Percentiles rank a stretch among this genome's conserved stretches.
Evolutionary conservation across 2,113 vertebrate genomes (phyloP).

Genomic region (Colinus virginianus): DNA sequence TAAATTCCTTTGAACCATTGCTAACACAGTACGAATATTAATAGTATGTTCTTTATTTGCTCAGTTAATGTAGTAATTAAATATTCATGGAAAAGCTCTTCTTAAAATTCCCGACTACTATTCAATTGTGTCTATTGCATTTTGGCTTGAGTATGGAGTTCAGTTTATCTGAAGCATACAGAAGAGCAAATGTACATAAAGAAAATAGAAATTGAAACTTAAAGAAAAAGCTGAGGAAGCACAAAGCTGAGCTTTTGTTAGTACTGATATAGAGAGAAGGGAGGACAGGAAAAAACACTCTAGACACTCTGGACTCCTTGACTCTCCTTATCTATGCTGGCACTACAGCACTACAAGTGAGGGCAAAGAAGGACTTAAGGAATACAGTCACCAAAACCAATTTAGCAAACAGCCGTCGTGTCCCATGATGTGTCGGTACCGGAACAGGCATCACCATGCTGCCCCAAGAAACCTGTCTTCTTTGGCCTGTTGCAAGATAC

Average conservation of each 20-base stretch:
- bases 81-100: conserved; percentile 43
- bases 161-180: background rate
- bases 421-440: background rate
- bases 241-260: conserved; percentile 29
- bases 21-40: conserved; percentile 45
- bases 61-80: conserved; percentile 54
- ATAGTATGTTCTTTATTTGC: conserved; percentile 45
- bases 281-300: background rate
- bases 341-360: background rate
- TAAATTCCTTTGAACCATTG: conserved; percentile 23
- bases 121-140: conserved; percentile 19
- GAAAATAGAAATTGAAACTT: conserved; percentile 38
- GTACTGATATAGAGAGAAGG: background rate
- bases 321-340: background rate
- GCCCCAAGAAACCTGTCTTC: background rate
- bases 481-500: background rate
- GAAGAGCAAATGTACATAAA: background rate
- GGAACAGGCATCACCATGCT: background rate
- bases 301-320: background rate
- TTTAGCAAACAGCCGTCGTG: background rate
- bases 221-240: conserved; percentile 7
- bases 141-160: background rate
- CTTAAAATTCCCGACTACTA: conserved; percentile 40
- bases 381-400: background rate
- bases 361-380: background rate